Evolutionary conservation across 2,888 invertebrate species (phyloP).

Genomic region (Lingula anatina): DNA sequence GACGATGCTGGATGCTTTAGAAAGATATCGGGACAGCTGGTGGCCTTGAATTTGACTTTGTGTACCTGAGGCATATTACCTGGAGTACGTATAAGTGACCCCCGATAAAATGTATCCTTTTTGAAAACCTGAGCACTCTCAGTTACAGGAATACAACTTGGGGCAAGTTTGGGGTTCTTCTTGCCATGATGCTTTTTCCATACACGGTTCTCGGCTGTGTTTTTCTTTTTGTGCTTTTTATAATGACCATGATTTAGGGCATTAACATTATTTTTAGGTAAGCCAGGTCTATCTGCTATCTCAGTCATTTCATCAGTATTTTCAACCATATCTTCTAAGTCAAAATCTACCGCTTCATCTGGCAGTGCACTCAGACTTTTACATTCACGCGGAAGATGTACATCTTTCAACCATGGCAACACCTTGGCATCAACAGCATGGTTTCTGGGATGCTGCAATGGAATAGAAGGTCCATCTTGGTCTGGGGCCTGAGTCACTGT

Average conservation of each 20-base stretch:
- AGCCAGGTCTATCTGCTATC: neutral
- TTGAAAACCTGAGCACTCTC: conserved; percentile 33
- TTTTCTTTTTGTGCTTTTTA: conserved; percentile 1
- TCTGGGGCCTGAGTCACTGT: no score
- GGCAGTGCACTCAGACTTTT: no score
- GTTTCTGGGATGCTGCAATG: no score
- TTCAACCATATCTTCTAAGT: no score
- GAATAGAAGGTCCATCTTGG: no score
- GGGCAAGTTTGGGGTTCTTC: conserved; percentile 2
- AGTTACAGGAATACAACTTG: neutral
- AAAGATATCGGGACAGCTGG: conserved; percentile 86
- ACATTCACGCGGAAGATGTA: no score
- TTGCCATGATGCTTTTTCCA: conserved; percentile 11
- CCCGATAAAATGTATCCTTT: conserved; percentile 48
- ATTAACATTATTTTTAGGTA: neutral
- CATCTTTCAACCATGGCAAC: no score
- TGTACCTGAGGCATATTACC: conserved; percentile 24
- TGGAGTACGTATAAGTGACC: no score
- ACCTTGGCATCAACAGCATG: no score
- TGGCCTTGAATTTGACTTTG: conserved; percentile 58
- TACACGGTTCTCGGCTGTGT: conserved; percentile 5
- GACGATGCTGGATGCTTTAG: conserved; percentile 23
- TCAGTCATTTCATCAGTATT: neutral
- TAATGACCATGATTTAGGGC: no score
- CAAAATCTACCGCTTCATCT: no score